These are phyloP conservation scores for Drosophila aff. DNA, from an alignment of 1,140 invertebrate genomes.

Conservation along the genomic window DNA sequence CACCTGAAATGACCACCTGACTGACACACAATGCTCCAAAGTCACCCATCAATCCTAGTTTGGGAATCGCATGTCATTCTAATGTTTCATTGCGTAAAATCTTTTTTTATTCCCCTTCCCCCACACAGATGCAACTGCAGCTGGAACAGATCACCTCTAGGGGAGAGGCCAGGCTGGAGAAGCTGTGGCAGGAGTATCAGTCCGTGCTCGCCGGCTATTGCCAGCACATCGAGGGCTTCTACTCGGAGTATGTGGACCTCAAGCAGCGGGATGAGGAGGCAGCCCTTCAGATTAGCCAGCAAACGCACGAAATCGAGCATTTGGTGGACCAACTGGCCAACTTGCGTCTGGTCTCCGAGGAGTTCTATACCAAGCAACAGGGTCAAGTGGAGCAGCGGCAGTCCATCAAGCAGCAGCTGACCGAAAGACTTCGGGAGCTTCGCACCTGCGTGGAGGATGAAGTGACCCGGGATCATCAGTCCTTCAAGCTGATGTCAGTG, in stretches of 20 bases:
- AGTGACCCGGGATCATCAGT: constrained; percentile 43
- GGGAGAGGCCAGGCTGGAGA: constrained; percentile 76
- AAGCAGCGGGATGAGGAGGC: constrained; percentile 81
- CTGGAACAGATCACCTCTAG: constrained; percentile 74
- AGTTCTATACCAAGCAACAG: constrained; percentile 68
- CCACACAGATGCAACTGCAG: constrained; percentile 75
- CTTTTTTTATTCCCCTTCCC: not conserved
- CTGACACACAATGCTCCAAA: constrained; percentile 56
- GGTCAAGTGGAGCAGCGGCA: constrained; percentile 63
- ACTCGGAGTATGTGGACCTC: constrained; percentile 81
- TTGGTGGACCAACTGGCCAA: constrained; percentile 65
- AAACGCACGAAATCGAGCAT: constrained; percentile 73
- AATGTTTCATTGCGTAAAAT: not conserved
- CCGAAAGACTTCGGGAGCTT: constrained; percentile 53
- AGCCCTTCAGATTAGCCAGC: constrained; percentile 67
- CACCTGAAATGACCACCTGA: constrained; percentile 30
- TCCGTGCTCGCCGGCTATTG: constrained; percentile 75
- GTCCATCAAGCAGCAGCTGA: constrained; percentile 64
- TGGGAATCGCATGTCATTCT: constrained; percentile 13
- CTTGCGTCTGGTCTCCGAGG: constrained; percentile 66
- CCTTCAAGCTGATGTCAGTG: constrained; percentile 73
- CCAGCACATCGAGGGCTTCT: constrained; percentile 76
- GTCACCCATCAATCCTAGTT: constrained; percentile 12
- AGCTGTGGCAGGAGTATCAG: constrained; percentile 81
- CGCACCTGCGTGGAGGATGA: constrained; percentile 68